Conservation (phyloP, 2,113 vertebrate species). For the Sinocyclocheilus anshuiensis region DNA sequence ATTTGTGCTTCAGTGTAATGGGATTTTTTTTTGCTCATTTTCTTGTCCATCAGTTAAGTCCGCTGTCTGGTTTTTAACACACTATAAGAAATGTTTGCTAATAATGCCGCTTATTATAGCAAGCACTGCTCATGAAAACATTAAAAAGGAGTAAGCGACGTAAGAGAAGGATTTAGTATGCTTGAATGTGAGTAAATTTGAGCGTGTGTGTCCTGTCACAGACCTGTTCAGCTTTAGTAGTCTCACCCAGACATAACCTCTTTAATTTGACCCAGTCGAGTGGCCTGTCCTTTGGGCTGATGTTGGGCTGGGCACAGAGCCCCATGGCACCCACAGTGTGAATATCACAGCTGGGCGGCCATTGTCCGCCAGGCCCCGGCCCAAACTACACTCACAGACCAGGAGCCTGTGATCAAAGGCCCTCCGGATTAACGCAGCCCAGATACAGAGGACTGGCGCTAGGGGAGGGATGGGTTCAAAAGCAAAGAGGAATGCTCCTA, state of each 20-base stretch:
- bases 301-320: slow-evolving; percentile 48
- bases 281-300: slow-evolving; percentile 53
- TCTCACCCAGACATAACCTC: slow-evolving; percentile 62
- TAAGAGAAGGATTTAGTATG: neutral
- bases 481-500: slow-evolving; percentile 81
- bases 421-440: slow-evolving; percentile 70
- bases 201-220: slow-evolving; percentile 30
- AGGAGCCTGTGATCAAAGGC: slow-evolving; percentile 81
- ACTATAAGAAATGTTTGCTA: neutral
- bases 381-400: slow-evolving; percentile 67
- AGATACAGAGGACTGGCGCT: slow-evolving; percentile 56
- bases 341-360: slow-evolving; percentile 77
- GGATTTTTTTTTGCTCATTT: neutral
- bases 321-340: slow-evolving; percentile 64
- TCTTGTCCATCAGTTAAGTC: neutral
- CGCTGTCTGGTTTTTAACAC: neutral
- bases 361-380: slow-evolving; percentile 69
- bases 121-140: neutral
- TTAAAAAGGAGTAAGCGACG: neutral
- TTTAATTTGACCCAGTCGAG: slow-evolving; percentile 63
- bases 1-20: neutral
- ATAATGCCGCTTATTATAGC: neutral
- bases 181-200: slow-evolving; percentile 1
- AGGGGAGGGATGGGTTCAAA: slow-evolving; percentile 66
- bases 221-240: slow-evolving; percentile 60